A percentile compares a stretch with the other conserved stretches of the same genome.
phyloP scores from a whole-genome alignment of 1,140 invertebrate genomes.

The Asbolus verrucosus region DNA sequence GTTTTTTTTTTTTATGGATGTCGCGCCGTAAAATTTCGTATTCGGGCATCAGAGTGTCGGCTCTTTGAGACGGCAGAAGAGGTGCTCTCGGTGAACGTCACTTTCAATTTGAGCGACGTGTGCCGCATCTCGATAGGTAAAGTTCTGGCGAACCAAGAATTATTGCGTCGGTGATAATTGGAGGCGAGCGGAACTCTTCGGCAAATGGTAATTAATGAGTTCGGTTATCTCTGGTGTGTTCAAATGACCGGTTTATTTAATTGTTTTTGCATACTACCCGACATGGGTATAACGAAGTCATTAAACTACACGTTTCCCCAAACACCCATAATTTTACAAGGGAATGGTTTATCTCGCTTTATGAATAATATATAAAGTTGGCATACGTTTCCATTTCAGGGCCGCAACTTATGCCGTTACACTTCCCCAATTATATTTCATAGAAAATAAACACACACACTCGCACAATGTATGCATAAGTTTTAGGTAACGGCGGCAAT shows the following conservation, averaged over 20 bases:
- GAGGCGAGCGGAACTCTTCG: conserved; percentile 28
- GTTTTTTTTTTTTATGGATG: too few species aligned
- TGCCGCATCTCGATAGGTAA: conserved; percentile 4
- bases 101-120: conserved; percentile 24
- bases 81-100: conserved; percentile 23
- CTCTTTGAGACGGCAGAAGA: conserved; percentile 12
- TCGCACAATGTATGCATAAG: conserved; percentile 20
- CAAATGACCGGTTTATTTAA: conserved; percentile 50
- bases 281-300: conserved; percentile 42
- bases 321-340: conserved; percentile 44
- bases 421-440: conserved; percentile 34
- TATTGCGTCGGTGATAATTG: conserved; percentile 24
- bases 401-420: conserved; percentile 26
- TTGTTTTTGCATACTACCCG: conserved; percentile 42
- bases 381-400: conserved; percentile 42
- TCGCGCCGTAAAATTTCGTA: conserved; percentile 1
- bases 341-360: conserved; percentile 45
- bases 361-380: conserved; percentile 50
- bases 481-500: conserved; percentile 21
- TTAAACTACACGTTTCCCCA: conserved; percentile 49
- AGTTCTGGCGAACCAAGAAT: too few species aligned
- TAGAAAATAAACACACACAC: conserved; percentile 36
- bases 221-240: conserved; percentile 43
- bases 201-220: conserved; percentile 48
- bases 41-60: conserved; percentile 6